A percentile compares a stretch with the other conserved stretches of the same genome.
Conservation (phyloP, 2,888 invertebrate genomes). For the Agonopterix arenella region DNA sequence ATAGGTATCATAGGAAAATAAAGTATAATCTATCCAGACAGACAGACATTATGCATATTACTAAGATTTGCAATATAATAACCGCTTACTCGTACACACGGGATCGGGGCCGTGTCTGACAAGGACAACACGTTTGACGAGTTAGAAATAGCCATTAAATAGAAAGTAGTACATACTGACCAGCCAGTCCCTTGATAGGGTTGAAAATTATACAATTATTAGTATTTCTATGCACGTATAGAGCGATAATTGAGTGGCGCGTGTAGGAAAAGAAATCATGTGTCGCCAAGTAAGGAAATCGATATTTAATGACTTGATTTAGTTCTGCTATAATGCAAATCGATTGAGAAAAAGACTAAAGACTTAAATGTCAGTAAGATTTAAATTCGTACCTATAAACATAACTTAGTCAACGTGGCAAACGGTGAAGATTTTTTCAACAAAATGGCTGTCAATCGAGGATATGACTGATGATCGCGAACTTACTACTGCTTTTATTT, state of each 20-base stretch:
- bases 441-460: too few species aligned
- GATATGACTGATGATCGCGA: too few species aligned
- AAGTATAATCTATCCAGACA: too few species aligned
- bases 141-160: slow-evolving; percentile 32
- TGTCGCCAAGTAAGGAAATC: background rate
- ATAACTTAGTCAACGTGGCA: too few species aligned
- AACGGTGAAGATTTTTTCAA: too few species aligned
- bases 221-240: slow-evolving; percentile 20
- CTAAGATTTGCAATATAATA: background rate
- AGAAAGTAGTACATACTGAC: slow-evolving; percentile 31
- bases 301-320: background rate
- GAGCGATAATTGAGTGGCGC: slow-evolving; percentile 11
- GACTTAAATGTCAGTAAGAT: too few species aligned
- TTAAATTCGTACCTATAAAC: too few species aligned
- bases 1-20: too few species aligned
- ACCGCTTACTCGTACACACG: slow-evolving; percentile 16
- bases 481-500: too few species aligned
- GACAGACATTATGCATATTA: too few species aligned
- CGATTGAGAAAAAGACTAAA: too few species aligned
- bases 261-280: slow-evolving; percentile 13
- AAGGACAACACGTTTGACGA: slow-evolving; percentile 41
- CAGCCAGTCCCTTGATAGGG: slow-evolving; percentile 29
- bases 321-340: too few species aligned
- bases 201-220: slow-evolving; percentile 31
- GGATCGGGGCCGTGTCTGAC: slow-evolving; percentile 25